Percentiles rank a stretch among this genome's conserved stretches.
These are phyloP conservation scores for Cirrhinus molitorella DNA, from an alignment of 2,797 vertebrate genomes.

Conservation along the genomic window DNA sequence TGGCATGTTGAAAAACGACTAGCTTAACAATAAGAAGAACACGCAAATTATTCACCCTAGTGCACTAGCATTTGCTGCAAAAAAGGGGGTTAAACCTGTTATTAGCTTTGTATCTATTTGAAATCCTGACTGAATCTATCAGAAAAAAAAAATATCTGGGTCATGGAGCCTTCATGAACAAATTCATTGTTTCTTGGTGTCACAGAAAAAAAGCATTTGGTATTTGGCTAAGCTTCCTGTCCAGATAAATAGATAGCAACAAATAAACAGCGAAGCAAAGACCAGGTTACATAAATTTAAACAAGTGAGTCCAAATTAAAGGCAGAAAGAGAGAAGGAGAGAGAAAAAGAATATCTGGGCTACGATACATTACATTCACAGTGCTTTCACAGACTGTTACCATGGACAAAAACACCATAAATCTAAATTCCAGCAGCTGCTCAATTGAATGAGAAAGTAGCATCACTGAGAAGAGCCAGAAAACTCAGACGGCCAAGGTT, in stretches of 20 bases:
- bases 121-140: conserved; percentile 15
- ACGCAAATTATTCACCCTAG: conserved; percentile 10
- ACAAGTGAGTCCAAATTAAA: conserved; percentile 21
- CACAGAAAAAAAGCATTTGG: conserved; percentile 27
- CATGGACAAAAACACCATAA: conserved; percentile 58
- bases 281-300: conserved; percentile 8
- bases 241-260: conserved; percentile 21
- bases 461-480: conserved; percentile 42
- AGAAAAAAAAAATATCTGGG: conserved; percentile 41
- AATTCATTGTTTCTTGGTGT: conserved; percentile 11
- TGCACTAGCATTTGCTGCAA: conserved; percentile 2
- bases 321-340: background rate
- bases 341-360: background rate
- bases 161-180: conserved; percentile 27
- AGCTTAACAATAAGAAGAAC: background rate
- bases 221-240: conserved; percentile 31
- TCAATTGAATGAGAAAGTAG: conserved; percentile 41
- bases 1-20: background rate
- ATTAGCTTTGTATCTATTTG: conserved; percentile 15
- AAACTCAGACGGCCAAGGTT: conserved; percentile 26
- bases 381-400: conserved; percentile 53
- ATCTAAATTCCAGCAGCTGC: conserved; percentile 57
- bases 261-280: conserved; percentile 36
- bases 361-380: conserved; percentile 31
- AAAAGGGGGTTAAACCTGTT: conserved; percentile 12